These are phyloP conservation scores for Ardeotis arabs DNA, from an alignment of 2,113 vertebrate species.

Conservation along the genomic window DNA sequence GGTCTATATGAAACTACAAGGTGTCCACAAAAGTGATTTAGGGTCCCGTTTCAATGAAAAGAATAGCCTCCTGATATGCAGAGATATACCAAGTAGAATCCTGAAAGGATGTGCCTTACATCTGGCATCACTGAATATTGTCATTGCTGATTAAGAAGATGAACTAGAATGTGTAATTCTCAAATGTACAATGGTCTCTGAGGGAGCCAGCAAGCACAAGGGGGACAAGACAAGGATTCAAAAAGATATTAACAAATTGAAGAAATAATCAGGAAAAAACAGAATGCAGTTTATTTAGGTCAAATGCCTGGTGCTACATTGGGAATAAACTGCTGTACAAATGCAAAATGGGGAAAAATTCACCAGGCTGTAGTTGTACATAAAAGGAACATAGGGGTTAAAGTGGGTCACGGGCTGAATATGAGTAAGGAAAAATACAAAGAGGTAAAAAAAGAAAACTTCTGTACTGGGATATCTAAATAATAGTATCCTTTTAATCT, in stretches of 20 bases:
- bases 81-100: not conserved
- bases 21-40: not conserved
- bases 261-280: not conserved
- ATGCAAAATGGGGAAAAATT: not conserved
- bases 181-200: not conserved
- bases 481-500: not conserved
- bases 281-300: not conserved
- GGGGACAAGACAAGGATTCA: not conserved
- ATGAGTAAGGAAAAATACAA: not conserved
- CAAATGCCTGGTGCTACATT: not conserved
- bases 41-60: not conserved
- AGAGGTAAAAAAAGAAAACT: not conserved
- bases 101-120: not conserved
- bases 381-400: not conserved
- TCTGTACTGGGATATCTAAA: not conserved
- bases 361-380: not conserved
- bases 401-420: not conserved
- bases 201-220: not conserved
- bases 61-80: not conserved
- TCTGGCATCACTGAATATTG: not conserved
- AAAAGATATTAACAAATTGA: not conserved
- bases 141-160: not conserved
- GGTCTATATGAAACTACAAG: not conserved
- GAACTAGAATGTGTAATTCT: not conserved
- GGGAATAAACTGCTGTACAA: not conserved